Evolutionary conservation across 2,888 invertebrate species (phyloP).

Genomic region (Metellina segmentata): DNA sequence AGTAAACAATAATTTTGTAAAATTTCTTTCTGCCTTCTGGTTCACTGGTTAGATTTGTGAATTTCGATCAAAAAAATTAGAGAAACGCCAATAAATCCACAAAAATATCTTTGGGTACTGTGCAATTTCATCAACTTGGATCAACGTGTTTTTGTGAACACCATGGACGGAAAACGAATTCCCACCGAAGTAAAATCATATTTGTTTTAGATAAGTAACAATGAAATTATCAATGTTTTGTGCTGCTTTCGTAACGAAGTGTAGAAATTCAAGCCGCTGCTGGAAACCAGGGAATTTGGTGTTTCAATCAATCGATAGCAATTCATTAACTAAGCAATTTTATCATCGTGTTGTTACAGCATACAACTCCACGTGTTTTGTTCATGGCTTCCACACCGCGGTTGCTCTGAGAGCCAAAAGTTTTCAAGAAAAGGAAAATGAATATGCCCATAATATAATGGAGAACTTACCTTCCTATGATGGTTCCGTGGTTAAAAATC

Average conservation of each 20-base stretch:
- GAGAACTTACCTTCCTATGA: slow-evolving; percentile 29
- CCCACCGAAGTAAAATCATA: slow-evolving; percentile 9
- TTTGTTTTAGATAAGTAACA: slow-evolving; percentile 10
- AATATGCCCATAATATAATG: slow-evolving; percentile 64
- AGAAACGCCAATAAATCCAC: too few relatives aligned
- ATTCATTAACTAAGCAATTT: background rate
- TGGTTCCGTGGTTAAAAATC: slow-evolving; percentile 26
- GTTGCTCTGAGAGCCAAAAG: slow-evolving; percentile 17
- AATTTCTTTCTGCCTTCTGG: too few relatives aligned
- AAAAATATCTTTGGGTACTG: too few relatives aligned
- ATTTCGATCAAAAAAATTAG: too few relatives aligned
- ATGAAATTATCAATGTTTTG: slow-evolving; percentile 25
- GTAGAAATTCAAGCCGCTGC: background rate
- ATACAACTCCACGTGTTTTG: too few relatives aligned
- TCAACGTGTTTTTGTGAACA: background rate
- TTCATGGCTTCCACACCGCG: slow-evolving; percentile 25
- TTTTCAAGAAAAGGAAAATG: slow-evolving; percentile 64
- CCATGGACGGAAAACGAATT: slow-evolving; percentile 5
- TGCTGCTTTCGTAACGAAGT: background rate
- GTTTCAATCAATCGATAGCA: background rate
- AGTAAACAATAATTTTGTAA: too few relatives aligned
- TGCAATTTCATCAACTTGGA: too few relatives aligned
- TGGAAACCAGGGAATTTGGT: background rate
- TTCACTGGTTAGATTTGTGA: too few relatives aligned
- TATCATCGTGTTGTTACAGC: background rate